Evolutionary conservation across 53 echinoderm and acorn worm species (phyloP).

Genomic region (Antedon mediterranea): DNA sequence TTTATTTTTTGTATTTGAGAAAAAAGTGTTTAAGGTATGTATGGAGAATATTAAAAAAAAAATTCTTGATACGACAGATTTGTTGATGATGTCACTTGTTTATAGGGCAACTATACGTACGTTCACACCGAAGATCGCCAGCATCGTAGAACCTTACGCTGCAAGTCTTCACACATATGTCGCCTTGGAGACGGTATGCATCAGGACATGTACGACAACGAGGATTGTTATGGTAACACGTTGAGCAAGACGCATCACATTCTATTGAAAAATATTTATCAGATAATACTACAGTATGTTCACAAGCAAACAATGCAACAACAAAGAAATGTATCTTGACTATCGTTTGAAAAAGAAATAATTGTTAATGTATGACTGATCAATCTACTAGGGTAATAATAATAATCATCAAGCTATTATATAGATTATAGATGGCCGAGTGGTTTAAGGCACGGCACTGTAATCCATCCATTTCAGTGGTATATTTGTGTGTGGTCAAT

Average conservation of each 20-base stretch:
- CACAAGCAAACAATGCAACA: neutral
- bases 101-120: conserved; percentile 12
- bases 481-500: too few relatives aligned
- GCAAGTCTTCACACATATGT: conserved; percentile 55
- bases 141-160: conserved; percentile 46
- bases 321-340: too few relatives aligned
- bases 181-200: conserved; percentile 53
- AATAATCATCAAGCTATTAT: too few relatives aligned
- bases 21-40: neutral
- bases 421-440: too few relatives aligned
- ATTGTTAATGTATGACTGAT: too few relatives aligned
- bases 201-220: conserved; percentile 61
- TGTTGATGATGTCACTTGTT: too few relatives aligned
- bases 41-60: neutral
- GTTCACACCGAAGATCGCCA: conserved; percentile 52
- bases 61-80: too few relatives aligned
- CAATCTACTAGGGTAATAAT: too few relatives aligned
- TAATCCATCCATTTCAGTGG: too few relatives aligned
- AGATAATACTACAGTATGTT: neutral
- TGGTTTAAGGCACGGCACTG: too few relatives aligned
- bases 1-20: too few relatives aligned
- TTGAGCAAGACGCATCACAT: conserved; percentile 65
- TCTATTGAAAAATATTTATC: conserved; percentile 26
- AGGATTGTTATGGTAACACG: conserved; percentile 76
- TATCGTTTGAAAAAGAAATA: too few relatives aligned